Evolutionary conservation across 2,888 invertebrate genomes (phyloP), one percentile per base, ranked within the genome.

Genomic region (Sepiola atlantica): DNA sequence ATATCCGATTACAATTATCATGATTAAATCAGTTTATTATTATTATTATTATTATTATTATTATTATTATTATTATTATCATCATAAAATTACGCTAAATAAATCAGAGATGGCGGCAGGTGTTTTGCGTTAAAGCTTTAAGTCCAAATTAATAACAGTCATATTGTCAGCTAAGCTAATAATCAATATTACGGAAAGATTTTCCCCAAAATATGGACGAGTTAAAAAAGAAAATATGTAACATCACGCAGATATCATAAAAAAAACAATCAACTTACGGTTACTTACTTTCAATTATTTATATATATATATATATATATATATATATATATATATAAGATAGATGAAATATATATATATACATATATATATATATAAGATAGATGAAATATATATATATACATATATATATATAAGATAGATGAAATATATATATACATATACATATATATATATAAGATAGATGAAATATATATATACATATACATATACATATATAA

Each of bases 221-320:
- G n/a, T 28, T 77, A n/a, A 77, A 77, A 77, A 32, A 77, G 2
- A n/a, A 77, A 32, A 1, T 4, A 77, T n/a, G n/a, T n/a, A 77
- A 57, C 24, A 57, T 20, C 24, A 55, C 55, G 10, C 77, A 4
- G 77, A 77, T 77, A 77, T n/a, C 8, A 16, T 28, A 16, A 18
- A 4, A 77, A 45, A n/a, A n/a, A 10, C n/a, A n/a, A 77, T 77
- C 77, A 14, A 16, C 0, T n/a, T n/a, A n/a, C 21, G 45, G 21
- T 77, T 28, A 28, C 77, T 77, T 77, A 10, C 24, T n/a, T n/a
- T n/a, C n/a, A n/a, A n/a, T n/a, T n/a, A n/a, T n/a, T n/a, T 21
- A 90, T 21, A 90, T 90, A 90, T 90, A 90, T 90, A 90, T 90
- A 90, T 90, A 90, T 21, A 21, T 16, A 90, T 90, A 90, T 90